A percentile compares a stretch with the other conserved stretches of the same genome.
Evolutionary conservation across 1,140 invertebrate species (phyloP).

Genomic region (Panulirus ornatus): DNA sequence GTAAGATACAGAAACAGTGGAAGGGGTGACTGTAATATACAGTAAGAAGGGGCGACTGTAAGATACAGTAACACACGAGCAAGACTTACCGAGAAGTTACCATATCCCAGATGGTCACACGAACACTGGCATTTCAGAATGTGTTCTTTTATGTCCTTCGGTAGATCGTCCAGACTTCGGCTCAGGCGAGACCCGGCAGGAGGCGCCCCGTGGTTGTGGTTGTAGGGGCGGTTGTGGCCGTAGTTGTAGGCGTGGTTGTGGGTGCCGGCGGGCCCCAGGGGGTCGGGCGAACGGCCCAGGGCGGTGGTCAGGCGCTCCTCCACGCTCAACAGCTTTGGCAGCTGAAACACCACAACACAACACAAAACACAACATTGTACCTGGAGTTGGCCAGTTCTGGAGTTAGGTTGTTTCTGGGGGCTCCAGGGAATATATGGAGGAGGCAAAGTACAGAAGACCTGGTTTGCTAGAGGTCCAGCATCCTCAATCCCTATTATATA

Average conservation of each 20-base stretch:
- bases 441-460: too few relatives aligned
- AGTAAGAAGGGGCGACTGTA: too few relatives aligned
- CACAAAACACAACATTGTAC: too few relatives aligned
- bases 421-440: too few relatives aligned
- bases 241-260: not conserved
- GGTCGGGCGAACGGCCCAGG: constrained; percentile 7
- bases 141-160: constrained; percentile 70
- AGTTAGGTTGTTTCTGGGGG: too few relatives aligned
- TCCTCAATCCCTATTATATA: too few relatives aligned
- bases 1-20: too few relatives aligned
- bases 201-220: not conserved
- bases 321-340: constrained; percentile 11
- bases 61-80: not conserved
- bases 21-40: too few relatives aligned
- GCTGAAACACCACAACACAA: too few relatives aligned
- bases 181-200: constrained; percentile 17
- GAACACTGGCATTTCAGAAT: constrained; percentile 73
- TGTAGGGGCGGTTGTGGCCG: not conserved
- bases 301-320: constrained; percentile 10
- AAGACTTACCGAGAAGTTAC: constrained; percentile 71
- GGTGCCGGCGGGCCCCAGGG: not conserved
- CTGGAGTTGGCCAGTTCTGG: too few relatives aligned
- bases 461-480: too few relatives aligned
- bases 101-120: constrained; percentile 72
- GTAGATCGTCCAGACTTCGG: constrained; percentile 63